Evolutionary conservation across 2,888 invertebrate genomes (phyloP), one percentile per base, ranked within the genome.

Genomic region (Theodoxus fluviatilis): DNA sequence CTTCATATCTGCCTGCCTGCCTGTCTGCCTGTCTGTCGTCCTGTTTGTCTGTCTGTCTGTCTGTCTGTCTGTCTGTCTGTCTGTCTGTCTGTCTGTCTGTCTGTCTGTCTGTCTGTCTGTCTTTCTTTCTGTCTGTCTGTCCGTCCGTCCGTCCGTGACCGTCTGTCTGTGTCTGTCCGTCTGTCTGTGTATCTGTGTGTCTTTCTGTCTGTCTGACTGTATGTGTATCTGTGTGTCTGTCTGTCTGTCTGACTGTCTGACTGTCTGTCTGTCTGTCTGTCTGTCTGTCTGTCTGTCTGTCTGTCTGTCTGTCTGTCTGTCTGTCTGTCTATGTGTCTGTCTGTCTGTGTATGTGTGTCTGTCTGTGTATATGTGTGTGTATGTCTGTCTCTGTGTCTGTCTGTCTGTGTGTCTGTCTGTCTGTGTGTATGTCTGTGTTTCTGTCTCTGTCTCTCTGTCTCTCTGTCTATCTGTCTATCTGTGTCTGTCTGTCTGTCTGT

Each of bases 351-450:
- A 6, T 64, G 22, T 57, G 35, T 57, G 38, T 28, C 35, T 9
- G 22, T 57, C 38, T 68, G 15, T 52, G 18, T 68, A 25, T 59
- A 18, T 55, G 38, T 68, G 40, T 57, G 15, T 55, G 12, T 38
- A 18, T 57, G 22, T 55, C 25, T 57, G 38, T 68, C 55, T 55
- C 38, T 38, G 25, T 38, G 25, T 55, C 55, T 49, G 3, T 25
- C 25, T 12, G 3, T 49, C 49, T 49, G n/a, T 4, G 22, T 40
- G 25, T 40, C 40, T 64, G 25, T 38, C 64, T 64, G 22, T 64
- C 40, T 64, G 38, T 38, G 38, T 64, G 22, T 64, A 22, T 64
- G 38, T 40, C 64, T 64, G 25, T 64, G 40, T 64, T 28, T 64
- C 28, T 57, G 43, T 57, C 22, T 37, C 40, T 65, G 18, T 65